These are phyloP conservation scores for Pithecia hirsuta DNA, from an alignment of 2,797 vertebrate species.

Conservation along the genomic window DNA sequence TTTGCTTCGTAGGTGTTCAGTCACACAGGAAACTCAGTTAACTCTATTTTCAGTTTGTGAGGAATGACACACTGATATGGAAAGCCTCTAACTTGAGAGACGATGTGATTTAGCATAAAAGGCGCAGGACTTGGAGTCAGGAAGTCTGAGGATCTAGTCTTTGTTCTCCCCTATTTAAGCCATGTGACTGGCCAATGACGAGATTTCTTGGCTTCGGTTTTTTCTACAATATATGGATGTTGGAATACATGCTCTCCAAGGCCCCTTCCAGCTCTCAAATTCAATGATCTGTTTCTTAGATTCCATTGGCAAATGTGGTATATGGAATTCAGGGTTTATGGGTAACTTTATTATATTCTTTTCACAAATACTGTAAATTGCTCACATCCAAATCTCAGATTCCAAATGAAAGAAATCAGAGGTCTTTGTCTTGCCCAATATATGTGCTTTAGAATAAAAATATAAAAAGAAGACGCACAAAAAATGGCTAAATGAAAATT, in stretches of 20 bases:
- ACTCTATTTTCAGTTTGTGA: neutral
- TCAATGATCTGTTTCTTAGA: neutral
- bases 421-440: neutral
- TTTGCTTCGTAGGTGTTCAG: neutral
- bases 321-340: neutral
- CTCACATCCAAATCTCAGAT: neutral
- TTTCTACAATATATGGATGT: neutral
- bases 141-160: neutral
- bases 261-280: neutral
- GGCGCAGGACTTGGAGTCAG: neutral
- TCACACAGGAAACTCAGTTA: neutral
- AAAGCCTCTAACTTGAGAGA: neutral
- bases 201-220: neutral
- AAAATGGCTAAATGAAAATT: conserved; percentile 35
- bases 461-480: neutral
- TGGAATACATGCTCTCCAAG: neutral
- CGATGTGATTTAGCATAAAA: neutral
- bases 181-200: neutral
- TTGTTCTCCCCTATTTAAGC: neutral
- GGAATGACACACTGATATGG: neutral
- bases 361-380: neutral
- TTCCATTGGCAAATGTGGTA: neutral
- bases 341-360: neutral
- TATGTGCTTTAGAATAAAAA: conserved; percentile 36
- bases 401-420: neutral